These are phyloP conservation scores for Nomada lathburiana DNA, from an alignment of 2,888 invertebrate genomes.

Conservation along the genomic window DNA sequence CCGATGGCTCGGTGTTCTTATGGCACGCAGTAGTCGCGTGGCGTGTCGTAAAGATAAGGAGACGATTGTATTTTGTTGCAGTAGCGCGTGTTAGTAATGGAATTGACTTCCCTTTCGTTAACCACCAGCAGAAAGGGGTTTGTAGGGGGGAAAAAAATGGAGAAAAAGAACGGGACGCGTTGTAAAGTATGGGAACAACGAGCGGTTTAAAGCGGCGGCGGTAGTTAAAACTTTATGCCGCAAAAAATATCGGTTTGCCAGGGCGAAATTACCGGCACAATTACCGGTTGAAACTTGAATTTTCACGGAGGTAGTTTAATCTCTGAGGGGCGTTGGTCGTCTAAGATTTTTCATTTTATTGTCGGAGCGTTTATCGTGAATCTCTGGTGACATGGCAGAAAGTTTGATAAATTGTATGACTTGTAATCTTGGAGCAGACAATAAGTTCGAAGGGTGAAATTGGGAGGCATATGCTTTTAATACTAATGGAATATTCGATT, in stretches of 20 bases:
- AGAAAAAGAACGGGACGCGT: not conserved
- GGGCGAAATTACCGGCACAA: conserved; percentile 23
- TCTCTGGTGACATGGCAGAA: not conserved
- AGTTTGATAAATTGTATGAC: not conserved
- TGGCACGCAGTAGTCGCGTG: conserved; percentile 19
- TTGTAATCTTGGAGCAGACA: not conserved
- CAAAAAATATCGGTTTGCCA: conserved; percentile 38
- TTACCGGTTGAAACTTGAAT: conserved; percentile 13
- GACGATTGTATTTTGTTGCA: not conserved
- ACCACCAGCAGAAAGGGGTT: not conserved
- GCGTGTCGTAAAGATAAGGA: conserved; percentile 42
- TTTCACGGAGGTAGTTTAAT: not conserved
- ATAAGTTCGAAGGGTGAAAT: too few relatives aligned
- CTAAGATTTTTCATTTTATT: not conserved
- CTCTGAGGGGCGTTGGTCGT: not conserved
- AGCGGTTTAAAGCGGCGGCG: conserved; percentile 19
- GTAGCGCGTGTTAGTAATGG: conserved; percentile 32
- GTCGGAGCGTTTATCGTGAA: not conserved
- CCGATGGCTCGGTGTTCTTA: not conserved
- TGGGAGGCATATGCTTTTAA: too few relatives aligned
- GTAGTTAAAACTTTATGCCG: conserved; percentile 33
- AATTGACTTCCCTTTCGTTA: conserved; percentile 28
- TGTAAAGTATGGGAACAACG: conserved; percentile 23
- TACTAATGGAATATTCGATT: too few relatives aligned
- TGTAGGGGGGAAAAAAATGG: too few relatives aligned